Evolutionary conservation across 2,113 vertebrate genomes (phyloP).

Genomic region (Tretioscincus oriximinensis): DNA sequence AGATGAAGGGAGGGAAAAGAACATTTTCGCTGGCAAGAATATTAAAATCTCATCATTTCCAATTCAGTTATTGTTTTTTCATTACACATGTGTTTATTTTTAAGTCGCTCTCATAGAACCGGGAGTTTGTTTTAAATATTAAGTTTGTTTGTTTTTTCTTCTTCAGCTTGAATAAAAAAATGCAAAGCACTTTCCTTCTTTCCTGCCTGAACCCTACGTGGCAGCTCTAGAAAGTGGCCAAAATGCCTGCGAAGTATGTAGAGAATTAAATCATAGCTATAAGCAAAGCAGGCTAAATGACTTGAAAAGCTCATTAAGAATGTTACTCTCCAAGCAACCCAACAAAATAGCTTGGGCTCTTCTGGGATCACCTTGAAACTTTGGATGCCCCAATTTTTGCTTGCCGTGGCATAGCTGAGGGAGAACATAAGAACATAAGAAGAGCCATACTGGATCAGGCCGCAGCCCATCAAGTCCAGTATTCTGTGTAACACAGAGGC

Average conservation of each 20-base stretch:
- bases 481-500: too few relatives aligned
- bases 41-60: slow-evolving; percentile 64
- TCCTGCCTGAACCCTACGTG: slow-evolving; percentile 6
- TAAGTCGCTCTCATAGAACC: slow-evolving; percentile 55
- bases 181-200: slow-evolving; percentile 19
- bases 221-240: slow-evolving; percentile 21
- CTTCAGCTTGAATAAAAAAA: slow-evolving; percentile 52
- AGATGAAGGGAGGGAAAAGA: neutral
- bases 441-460: too few relatives aligned
- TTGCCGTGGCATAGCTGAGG: too few relatives aligned
- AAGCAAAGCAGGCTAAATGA: neutral
- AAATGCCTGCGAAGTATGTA: neutral
- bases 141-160: slow-evolving; percentile 44
- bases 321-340: neutral
- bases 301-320: neutral
- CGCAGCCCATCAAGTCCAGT: too few relatives aligned
- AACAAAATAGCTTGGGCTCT: neutral
- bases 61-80: slow-evolving; percentile 66
- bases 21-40: slow-evolving; percentile 45
- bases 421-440: too few relatives aligned
- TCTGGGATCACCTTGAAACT: neutral
- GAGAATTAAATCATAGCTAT: neutral
- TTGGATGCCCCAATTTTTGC: neutral
- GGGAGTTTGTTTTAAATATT: slow-evolving; percentile 43
- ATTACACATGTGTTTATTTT: slow-evolving; percentile 66